Evolutionary conservation across 37 sponge, comb jelly and placozoan species (phyloP), one percentile per base, ranked within the genome.

Genomic region (Bolinopsis microptera): DNA sequence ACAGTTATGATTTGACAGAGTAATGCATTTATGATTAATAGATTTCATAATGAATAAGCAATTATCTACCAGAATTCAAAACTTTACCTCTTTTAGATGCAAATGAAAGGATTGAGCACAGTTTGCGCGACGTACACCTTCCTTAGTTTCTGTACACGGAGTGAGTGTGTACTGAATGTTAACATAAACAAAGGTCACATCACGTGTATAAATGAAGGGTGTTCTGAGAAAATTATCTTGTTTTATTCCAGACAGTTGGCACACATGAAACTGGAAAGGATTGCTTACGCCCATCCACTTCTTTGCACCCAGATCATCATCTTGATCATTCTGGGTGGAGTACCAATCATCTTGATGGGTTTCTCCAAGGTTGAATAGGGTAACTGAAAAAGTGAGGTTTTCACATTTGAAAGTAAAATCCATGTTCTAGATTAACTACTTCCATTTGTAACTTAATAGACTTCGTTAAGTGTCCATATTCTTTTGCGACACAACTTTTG

Each of bases 301-400:
- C 25, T 86, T 28, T 33, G 22, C 3, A 24, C 90, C 90, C 16
- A 34, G 32, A 25, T 26, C 35, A 18, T 13, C 61, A 41, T 86
- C 90, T 27, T 39, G 0, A 86, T 86, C 90, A 24, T 86, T 86
- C 39, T 86, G 90, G 41, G 90, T 86, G n/a, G 90, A 86, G 61
- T 86, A 28, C 90, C 90, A 86, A 28, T 41, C 41, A 16, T 28
- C 32, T 86, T 41, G 41, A 27, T 33, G 61, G 23, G 48, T 41
- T 28, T 86, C 48, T 3, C 25, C 23, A 35, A 86, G 34, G 31
- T 27, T 40, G 1, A 86, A 34, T 1, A 86, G 90, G 0, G 41
- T 41, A 38, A 86, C 90, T 86, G 90, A 86, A 86, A 77, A 2
- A 18, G 18, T 23, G 23, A 70, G 5, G 74, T 70, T 70, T 70